phyloP scores from a whole-genome alignment of 2,113 vertebrate genomes.

The Lasiurus borealis region DNA sequence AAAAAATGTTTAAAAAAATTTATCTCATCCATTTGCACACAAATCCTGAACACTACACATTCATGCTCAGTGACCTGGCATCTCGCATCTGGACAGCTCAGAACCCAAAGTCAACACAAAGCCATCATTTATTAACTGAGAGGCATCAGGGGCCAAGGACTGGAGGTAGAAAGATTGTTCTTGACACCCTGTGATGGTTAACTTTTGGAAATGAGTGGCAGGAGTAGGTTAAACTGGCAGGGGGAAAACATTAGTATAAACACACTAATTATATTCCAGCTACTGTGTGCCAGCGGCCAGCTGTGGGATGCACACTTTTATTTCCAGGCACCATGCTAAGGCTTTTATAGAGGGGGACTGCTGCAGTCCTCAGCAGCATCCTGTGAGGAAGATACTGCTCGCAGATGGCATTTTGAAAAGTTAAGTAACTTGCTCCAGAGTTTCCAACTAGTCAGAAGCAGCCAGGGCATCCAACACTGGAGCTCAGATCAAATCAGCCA shows the following conservation, averaged over 20 bases:
- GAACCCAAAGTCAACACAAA: neutral
- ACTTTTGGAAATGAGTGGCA: neutral
- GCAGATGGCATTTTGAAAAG: neutral
- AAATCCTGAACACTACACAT: fast-evolving
- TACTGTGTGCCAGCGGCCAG: neutral
- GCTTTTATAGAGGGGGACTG: neutral
- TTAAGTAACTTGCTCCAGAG: neutral
- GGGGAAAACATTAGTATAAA: no score
- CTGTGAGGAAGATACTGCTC: neutral
- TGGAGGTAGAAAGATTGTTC: neutral
- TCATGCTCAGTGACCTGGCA: neutral
- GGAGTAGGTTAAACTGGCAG: neutral
- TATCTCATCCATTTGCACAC: neutral
- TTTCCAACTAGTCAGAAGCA: neutral
- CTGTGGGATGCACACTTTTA: fast-evolving
- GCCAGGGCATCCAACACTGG: no score
- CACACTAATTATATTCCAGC: no score
- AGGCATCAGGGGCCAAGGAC: neutral
- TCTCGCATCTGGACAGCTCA: neutral
- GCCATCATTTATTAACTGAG: neutral
- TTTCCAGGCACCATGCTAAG: neutral
- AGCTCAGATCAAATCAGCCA: neutral
- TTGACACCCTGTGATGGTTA: neutral
- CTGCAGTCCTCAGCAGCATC: neutral
- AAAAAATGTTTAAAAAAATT: no score